Evolutionary conservation across 2,113 vertebrate species (phyloP), one percentile per base, ranked within the genome.

Genomic region (Hippocampus guttulatus): DNA sequence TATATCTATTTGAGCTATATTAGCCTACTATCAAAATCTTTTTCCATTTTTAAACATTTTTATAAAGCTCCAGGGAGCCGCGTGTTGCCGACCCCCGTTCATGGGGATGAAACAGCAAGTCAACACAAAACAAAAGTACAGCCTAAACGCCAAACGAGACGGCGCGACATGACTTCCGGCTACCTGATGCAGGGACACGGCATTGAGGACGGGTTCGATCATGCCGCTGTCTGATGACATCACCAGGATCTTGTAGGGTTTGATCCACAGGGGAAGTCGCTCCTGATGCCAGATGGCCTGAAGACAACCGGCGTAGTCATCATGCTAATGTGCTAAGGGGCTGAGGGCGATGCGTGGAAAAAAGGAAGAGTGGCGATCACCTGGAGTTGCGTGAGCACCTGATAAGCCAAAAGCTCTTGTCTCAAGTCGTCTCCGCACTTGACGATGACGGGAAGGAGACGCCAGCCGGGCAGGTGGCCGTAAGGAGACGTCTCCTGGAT

Each of bases 191-290:
- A 98, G 95, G 65, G 96, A 98, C 16, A 98, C 97, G 0, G 96
- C 96, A 0, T 96, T 98, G 69, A 98, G 91, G 57, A 98, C 96
- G 0, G 96, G 96, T 87, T 98, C 95, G 0, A 98, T 98, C 96
- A 98, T 98, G 33, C 96, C 96, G 8, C 95, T 97, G 92, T 98
- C 96, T 0, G 95, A 93, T 0, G 96, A 98, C 88, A 98, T 91
- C 75, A 98, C 96, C 70, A 98, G 92, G 90, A 98, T 98, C 87
- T 98, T 95, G 71, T 98, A 98, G 10, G 96, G 96, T 69, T 95
- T 93, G 81, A 98, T 96, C 96, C 96, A 98, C 2, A 98, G 92
- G 0, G 96, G 96, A 0, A 96, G 94, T 0, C 95, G 93, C 73
- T 98, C 96, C 84, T 95, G 94, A 68, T 97, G 94, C 95, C 96